These are phyloP conservation scores for Sebastes oblongus DNA, from an alignment of 2,797 vertebrate genomes.

Conservation along the genomic window DNA sequence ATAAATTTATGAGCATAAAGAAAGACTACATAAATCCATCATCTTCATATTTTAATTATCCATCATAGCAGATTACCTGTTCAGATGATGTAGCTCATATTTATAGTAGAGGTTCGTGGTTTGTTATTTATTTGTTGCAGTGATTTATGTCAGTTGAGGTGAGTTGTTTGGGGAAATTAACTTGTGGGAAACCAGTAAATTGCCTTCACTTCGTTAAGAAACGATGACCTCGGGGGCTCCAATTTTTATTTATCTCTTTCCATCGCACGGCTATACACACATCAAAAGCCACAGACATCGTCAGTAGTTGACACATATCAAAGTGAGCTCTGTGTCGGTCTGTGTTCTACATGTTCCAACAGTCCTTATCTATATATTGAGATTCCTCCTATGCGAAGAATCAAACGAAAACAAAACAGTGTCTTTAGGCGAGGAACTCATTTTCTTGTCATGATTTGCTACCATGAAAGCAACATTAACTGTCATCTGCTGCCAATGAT, in stretches of 20 bases:
- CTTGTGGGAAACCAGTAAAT: neutral
- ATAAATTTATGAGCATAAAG: too few relatives aligned
- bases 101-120: neutral
- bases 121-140: neutral
- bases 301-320: neutral
- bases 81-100: neutral
- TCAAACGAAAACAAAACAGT: neutral
- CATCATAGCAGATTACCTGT: neutral
- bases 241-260: neutral
- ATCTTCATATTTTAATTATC: neutral
- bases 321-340: neutral
- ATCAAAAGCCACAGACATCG: neutral
- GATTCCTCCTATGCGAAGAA: neutral
- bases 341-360: constrained; percentile 7
- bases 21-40: neutral
- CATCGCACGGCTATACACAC: neutral
- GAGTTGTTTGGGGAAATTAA: neutral
- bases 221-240: neutral
- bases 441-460: constrained; percentile 26
- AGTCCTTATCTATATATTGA: neutral
- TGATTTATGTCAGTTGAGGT: neutral
- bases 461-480: constrained; percentile 1
- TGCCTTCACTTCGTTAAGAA: neutral
- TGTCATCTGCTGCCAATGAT: neutral
- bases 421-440: constrained; percentile 29